Evolutionary conservation across 2,113 vertebrate species (phyloP), one percentile per base, ranked within the genome.

Genomic region (Oostethus manadensis): DNA sequence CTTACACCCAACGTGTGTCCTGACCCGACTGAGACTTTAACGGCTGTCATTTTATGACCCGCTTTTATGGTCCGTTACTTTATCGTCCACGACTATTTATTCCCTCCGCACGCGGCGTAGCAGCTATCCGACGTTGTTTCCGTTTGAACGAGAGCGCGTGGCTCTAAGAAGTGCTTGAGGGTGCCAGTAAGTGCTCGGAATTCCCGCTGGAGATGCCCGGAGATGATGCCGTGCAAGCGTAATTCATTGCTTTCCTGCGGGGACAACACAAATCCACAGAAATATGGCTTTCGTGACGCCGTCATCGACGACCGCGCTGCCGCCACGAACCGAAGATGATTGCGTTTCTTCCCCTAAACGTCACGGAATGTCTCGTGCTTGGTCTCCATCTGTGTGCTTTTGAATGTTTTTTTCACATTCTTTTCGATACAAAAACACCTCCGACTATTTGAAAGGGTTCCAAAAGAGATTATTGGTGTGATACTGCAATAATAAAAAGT

Each of bases 341-440:
- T 86, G 74, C 78, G 82, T 83, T 81, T 73, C 59, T 69, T 74
- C 78, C 74, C 73, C 68, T 75, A 78, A 74, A 77, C 63, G 64
- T 84, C 70, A 79, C 83, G 86, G 83, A 88, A 88, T 88, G 82
- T 88, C 68, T 71, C 81, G 76, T 74, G 69, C 59, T 74, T 66
- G 76, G 68, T 79, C 84, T 64, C 78, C 75, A 74, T 72, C 76
- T 78, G 77, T 88, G 86, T 88, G 86, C 86, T 88, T 88, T 86
- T 79, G 78, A 67, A 69, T 68, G 72, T 38, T 73, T 69, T 42
- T 56, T 57, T 56, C 70, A 66, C 66, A 44, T 43, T 76, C 64
- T 57, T 74, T 56, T 78, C 22, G 56, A 78, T 85, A 86, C 55
- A 86, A 88, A 83, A 84, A 79, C 60, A 78, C 51, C 60, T 72